These are phyloP conservation scores for Amblyopsis rosae DNA, from an alignment of 2,113 vertebrate genomes.

Conservation along the genomic window DNA sequence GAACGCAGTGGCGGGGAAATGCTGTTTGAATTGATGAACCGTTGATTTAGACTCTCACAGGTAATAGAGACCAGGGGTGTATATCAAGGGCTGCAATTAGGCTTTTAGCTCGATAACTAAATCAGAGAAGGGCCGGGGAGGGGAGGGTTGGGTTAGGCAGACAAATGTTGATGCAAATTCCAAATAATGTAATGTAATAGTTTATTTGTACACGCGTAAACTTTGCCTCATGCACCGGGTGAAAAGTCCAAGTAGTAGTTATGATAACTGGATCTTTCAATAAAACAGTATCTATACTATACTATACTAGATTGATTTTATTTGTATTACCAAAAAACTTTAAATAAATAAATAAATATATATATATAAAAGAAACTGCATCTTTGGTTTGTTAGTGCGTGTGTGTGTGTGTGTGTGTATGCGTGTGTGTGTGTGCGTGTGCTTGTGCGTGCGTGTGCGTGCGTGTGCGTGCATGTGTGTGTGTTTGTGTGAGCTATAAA, in stretches of 20 bases:
- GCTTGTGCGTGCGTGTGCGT: slow-evolving; percentile 26
- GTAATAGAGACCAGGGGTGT: slow-evolving; percentile 11
- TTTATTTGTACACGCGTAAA: no score
- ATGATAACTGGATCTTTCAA: no score
- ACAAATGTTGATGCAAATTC: no score
- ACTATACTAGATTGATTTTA: no score
- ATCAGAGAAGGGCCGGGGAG: background rate
- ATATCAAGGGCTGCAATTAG: background rate
- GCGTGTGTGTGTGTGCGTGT: slow-evolving; percentile 18
- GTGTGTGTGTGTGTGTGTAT: slow-evolving; percentile 25
- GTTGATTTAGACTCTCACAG: slow-evolving; percentile 18
- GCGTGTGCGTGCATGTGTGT: slow-evolving; percentile 23
- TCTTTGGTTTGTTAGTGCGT: background rate
- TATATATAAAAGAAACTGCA: no score
- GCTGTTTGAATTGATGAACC: slow-evolving; percentile 32
- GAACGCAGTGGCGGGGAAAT: slow-evolving; percentile 20
- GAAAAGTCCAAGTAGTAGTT: no score
- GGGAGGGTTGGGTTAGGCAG: no score
- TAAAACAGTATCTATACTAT: no score
- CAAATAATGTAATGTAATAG: no score
- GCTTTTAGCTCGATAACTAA: background rate
- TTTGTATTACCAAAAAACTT: no score
- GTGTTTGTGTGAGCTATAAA: slow-evolving; percentile 49
- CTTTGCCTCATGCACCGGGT: no score
- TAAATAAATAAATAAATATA: no score